These are phyloP conservation scores for Molorchus minor DNA, from an alignment of 2,888 invertebrate genomes.

Conservation along the genomic window DNA sequence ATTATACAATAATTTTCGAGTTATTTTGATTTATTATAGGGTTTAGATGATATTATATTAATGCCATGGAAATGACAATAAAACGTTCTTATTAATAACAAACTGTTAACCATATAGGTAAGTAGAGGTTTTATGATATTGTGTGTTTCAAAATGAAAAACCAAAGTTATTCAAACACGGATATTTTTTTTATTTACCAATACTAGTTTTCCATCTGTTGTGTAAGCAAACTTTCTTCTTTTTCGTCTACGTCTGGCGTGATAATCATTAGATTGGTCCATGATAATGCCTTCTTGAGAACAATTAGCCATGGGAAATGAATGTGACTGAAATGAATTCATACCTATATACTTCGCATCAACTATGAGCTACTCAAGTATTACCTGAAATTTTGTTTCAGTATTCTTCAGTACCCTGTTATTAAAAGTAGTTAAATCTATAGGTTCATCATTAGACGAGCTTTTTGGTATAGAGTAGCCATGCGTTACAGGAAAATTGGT, in stretches of 20 bases:
- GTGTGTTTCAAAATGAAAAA: no score
- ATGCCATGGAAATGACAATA: no score
- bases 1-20: no score
- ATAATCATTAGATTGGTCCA: slow-evolving; percentile 14
- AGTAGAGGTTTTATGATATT: no score
- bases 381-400: neutral
- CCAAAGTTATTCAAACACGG: no score
- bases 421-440: slow-evolving; percentile 37
- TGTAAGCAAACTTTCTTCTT: slow-evolving; percentile 35
- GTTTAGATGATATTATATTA: no score
- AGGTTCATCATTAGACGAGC: slow-evolving; percentile 33
- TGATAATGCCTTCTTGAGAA: neutral
- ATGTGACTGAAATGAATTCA: slow-evolving; percentile 11
- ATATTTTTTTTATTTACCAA: no score
- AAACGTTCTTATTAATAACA: no score
- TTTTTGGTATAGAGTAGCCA: neutral
- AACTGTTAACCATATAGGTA: no score
- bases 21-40: no score
- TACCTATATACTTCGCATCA: neutral
- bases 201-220: slow-evolving; percentile 37
- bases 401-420: slow-evolving; percentile 12
- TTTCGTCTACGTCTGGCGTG: slow-evolving; percentile 24
- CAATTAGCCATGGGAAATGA: slow-evolving; percentile 13
- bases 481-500: neutral
- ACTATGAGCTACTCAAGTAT: neutral